Evolutionary conservation across 1,140 invertebrate genomes (phyloP), one percentile per base, ranked within the genome.

Genomic region (Lordiphosa clarofinis): DNA sequence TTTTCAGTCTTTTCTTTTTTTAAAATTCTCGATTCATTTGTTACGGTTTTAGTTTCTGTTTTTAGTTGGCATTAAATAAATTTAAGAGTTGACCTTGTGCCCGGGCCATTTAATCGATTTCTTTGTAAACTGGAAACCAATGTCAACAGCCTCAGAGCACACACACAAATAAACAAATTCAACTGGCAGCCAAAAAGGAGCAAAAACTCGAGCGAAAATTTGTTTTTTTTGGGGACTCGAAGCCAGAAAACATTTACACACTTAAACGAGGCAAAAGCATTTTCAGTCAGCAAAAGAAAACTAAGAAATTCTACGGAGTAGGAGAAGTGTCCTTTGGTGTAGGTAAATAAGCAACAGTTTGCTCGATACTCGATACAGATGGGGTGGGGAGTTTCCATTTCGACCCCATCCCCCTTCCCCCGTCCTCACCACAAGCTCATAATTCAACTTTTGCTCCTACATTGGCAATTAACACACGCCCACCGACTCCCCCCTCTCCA

Each of bases 111-210:
- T 72, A 72, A 72, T 72, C 69, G 69, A 72, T 72, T 72, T 65
- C 69, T 72, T 72, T 72, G 68, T 65, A 72, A 72, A 72, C 61
- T 72, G 38, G 68, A 72, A 72, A 72, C 69, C 69, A 72, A 72
- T 72, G 69, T 72, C 69, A 72, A 72, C 69, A 72, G 69, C 69
- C 69, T 73, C 60, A 50, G 55, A 49, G 52, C 37, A 52, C 19
- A 53, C 54, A 50, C 15, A 66, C n/a, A n/a, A 55, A 66, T 61
- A 66, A 60, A 66, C 67, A 63, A 62, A 70, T 62, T 70, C 46
- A 59, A 44, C 38, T 56, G 44, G 48, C 50, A 48, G 42, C 24
- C 24, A 46, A 46, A 67, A 69, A 60, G 65, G 43, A 53, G 62
- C 54, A 64, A 55, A 66, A 21, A 21, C 21, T 21, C 21, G 21